A percentile compares a stretch with the other conserved stretches of the same genome.
These are phyloP conservation scores for Toxotes chatareus DNA, from an alignment of 2,113 vertebrate species.

Conservation along the genomic window DNA sequence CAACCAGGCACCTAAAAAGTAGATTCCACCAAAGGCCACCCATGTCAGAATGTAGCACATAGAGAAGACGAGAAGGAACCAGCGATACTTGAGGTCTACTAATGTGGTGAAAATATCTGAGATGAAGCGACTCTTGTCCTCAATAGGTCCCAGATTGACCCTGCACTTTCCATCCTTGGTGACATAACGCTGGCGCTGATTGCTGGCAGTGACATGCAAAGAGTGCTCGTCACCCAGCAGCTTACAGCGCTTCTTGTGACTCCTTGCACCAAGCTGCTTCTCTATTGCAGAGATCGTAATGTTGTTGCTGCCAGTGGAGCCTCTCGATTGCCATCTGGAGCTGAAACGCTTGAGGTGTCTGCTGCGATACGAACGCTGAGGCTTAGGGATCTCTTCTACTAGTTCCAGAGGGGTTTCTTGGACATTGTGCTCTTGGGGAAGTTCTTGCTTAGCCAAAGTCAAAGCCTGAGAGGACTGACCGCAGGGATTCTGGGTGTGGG, in stretches of 20 bases:
- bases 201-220: conserved; percentile 42
- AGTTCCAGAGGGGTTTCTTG: conserved; percentile 22
- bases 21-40: conserved; percentile 85
- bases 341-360: conserved; percentile 69
- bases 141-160: conserved; percentile 87
- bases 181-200: conserved; percentile 86
- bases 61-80: conserved; percentile 90
- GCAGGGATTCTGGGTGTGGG: conserved; percentile 9
- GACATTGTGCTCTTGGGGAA: background rate
- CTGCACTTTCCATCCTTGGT: conserved; percentile 89
- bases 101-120: conserved; percentile 90
- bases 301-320: conserved; percentile 47
- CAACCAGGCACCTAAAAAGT: conserved; percentile 85
- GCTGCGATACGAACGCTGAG: conserved; percentile 38
- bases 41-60: conserved; percentile 88
- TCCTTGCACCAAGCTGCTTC: conserved; percentile 38
- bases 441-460: background rate
- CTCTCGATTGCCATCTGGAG: conserved; percentile 70
- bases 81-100: conserved; percentile 89
- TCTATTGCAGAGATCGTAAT: background rate
- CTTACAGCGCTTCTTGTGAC: conserved; percentile 80
- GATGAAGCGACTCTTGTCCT: conserved; percentile 87
- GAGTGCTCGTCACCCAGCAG: conserved; percentile 83
- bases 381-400: background rate
- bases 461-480: conserved; percentile 7